Base-by-base conservation (phyloP, 1,140 invertebrate genomes). In the Eubasilissa regina region DNA sequence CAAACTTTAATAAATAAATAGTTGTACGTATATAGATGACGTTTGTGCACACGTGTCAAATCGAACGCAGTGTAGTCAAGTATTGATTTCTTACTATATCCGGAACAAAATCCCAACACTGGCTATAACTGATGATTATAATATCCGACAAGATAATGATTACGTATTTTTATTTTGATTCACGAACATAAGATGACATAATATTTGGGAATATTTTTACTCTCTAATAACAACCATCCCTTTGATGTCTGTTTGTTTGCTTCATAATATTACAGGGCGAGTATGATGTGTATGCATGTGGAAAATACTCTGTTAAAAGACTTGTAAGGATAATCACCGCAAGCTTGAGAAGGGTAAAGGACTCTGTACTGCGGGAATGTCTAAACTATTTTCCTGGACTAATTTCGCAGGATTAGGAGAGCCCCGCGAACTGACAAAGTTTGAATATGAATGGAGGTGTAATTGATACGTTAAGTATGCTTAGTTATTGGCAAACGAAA, bases 341-440 rank as follows among this genome's bases (percentile, higher is more conserved):
- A 35, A 58, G 15, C 55, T 58, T 58, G 55, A 58, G 55, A 58
- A 58, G 55, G 55, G 55, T 58, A 19, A 58, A 58, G 55, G 21
- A 7, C 55, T 58, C 55, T 15, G 21, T 21, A 58, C 55, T 58
- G 9, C 17, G 55, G 55, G 55, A 58, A 56, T 56, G 19, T 1
- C 53, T 19, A 12, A 58, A 58, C 55, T 58, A 58, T 58, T 58
- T 58, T 19, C 55, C 55, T 58, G 21, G 17, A 58, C 55, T 58
- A 58, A 58, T 58, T 58, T 58, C n/a, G 12, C 12, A 11, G 55
- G 55, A 58, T 58, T 58, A 58, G 55, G 21, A 58, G 21, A 10
- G 55, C 55, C 21, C 17, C 15, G 21, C 17, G 55, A 58, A 58
- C 55, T 15, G 55, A 11, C 55, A 58, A 58, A 58, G 55, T 58